Evolutionary conservation across 2,888 invertebrate genomes (phyloP), one percentile per base, ranked within the genome.

Genomic region (Phortica okadai): DNA sequence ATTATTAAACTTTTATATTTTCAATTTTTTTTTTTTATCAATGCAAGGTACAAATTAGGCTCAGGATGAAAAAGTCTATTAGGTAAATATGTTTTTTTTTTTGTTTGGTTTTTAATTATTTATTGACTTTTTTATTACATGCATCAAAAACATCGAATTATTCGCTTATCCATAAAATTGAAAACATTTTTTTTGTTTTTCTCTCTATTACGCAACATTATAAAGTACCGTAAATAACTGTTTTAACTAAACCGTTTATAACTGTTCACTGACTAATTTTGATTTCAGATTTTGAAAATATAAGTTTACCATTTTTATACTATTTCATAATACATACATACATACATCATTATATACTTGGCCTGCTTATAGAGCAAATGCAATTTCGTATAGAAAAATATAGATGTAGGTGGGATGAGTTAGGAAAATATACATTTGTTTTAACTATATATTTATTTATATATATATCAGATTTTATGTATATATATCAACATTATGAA

Each of bases 321-420:
- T 66, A 66, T 56, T 42, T 75, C 80, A 59, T 66, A 66, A 44
- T 42, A 74, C 80, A 59, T 8, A 11, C 14, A 50, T 50, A 50
- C 50, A 50, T 50, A 14, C 14, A 11, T 50, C 50, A 50, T 50
- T 14, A 42, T 50, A 79, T 45, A 73, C 75, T 76, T 77, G 81
- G 81, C 79, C 82, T 79, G 79, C 82, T 80, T 80, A 82, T 80
- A 84, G 82, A 81, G 84, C 82, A 82, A 80, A 83, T 85, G 84
- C 82, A 82, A 82, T 82, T 83, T 86, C 81, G 14, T 66, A 89
- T 90, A 90, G 91, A 91, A 90, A 90, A 91, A 91, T 91, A 90
- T 89, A 89, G 89, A 88, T 86, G 82, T 87, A 90, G 90, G 90
- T 90, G 90, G 90, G 90, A 89, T 90, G 89, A 90, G 89, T 88